Conservation (phyloP, 2,888 invertebrate genomes). For the Scrobipalpa costella region DNA sequence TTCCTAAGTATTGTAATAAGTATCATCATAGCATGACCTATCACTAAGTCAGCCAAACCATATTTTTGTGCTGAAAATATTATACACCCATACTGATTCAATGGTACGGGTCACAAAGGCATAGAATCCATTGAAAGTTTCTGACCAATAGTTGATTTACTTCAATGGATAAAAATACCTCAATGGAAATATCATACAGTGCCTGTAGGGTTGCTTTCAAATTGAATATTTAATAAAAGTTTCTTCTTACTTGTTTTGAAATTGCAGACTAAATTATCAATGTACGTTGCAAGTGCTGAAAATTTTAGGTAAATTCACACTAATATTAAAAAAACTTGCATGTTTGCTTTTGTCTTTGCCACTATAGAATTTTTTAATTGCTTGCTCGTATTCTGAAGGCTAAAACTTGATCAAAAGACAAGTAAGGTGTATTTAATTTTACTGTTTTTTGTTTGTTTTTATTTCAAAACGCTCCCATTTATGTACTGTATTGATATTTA, state of each 20-base stretch:
- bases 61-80: constrained; percentile 2
- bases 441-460: background rate
- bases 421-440: background rate
- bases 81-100: constrained; percentile 12
- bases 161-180: constrained; percentile 18
- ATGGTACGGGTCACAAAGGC: constrained; percentile 2
- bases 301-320: no score
- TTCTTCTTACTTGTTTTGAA: background rate
- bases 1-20: background rate
- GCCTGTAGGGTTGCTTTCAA: background rate
- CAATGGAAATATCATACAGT: constrained; percentile 23
- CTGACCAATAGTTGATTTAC: constrained; percentile 11
- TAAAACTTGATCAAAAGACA: no score
- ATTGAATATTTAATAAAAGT: background rate
- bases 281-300: no score
- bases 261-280: no score
- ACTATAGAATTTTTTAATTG: no score
- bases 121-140: constrained; percentile 20
- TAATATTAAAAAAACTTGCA: no score
- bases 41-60: background rate
- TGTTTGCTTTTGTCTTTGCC: no score
- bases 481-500: constrained; percentile 18
- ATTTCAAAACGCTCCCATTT: no score
- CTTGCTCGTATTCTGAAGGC: no score
- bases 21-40: constrained; percentile 5